These are phyloP conservation scores for Lasioglossum oenotherae DNA, from an alignment of 2,888 invertebrate species.

Conservation along the genomic window DNA sequence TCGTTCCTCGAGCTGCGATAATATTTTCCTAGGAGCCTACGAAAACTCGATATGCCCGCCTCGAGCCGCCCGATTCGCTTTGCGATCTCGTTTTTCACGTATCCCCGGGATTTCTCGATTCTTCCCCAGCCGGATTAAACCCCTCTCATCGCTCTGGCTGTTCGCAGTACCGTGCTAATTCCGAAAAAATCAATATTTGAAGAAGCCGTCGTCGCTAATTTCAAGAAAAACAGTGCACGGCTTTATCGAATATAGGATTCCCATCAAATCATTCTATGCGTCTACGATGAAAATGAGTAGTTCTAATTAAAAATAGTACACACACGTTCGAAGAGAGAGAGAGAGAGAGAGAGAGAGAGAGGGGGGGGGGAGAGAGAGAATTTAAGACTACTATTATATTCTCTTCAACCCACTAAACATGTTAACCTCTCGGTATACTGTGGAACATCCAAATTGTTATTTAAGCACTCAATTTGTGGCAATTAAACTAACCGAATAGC, in stretches of 20 bases:
- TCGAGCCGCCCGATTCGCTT: slow-evolving; percentile 18
- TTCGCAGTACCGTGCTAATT: background rate
- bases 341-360: too few species aligned
- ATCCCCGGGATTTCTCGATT: slow-evolving; percentile 25
- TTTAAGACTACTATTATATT: too few species aligned
- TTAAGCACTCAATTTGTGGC: too few species aligned
- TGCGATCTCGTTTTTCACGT: slow-evolving; percentile 53
- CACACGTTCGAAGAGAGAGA: too few species aligned
- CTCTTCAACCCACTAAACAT: too few species aligned
- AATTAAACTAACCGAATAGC: too few species aligned
- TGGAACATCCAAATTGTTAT: too few species aligned
- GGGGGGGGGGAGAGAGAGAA: too few species aligned
- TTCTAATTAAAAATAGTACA: too few species aligned
- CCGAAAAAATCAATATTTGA: slow-evolving; percentile 14
- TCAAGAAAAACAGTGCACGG: background rate
- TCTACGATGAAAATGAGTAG: too few species aligned
- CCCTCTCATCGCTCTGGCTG: background rate
- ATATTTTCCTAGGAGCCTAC: slow-evolving; percentile 76
- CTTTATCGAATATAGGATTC: background rate
- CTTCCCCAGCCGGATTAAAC: slow-evolving; percentile 36
- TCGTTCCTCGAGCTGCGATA: slow-evolving; percentile 68
- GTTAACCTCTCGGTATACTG: too few species aligned
- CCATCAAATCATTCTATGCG: too few species aligned
- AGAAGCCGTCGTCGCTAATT: background rate
- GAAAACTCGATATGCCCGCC: slow-evolving; percentile 66